Evolutionary conservation across 1,140 invertebrate genomes (phyloP).

Genomic region (Drosophila rufa): DNA sequence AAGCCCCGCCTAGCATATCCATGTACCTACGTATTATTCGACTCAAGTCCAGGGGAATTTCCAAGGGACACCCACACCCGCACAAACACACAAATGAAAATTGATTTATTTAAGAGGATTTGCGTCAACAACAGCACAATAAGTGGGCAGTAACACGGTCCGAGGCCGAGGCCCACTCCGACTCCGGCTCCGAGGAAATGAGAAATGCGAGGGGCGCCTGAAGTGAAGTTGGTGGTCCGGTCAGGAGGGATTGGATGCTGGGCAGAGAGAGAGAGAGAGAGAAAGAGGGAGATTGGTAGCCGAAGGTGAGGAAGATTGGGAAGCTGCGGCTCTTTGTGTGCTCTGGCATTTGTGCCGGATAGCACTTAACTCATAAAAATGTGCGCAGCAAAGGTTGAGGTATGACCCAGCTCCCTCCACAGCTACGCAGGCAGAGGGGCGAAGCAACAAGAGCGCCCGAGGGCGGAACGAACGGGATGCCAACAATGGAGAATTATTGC

Average conservation of each 20-base stretch:
- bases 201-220: constrained; percentile 9
- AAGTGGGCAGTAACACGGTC: constrained; percentile 76
- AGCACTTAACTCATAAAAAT: constrained; percentile 83
- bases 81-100: constrained; percentile 77
- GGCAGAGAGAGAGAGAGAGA: too few relatives aligned
- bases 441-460: constrained; percentile 60
- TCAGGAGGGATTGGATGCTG: too few relatives aligned
- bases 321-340: constrained; percentile 16
- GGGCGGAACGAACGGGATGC: constrained; percentile 44
- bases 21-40: constrained; percentile 51
- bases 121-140: constrained; percentile 83
- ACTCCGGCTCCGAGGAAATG: constrained; percentile 9
- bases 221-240: neutral
- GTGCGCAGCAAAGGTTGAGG: constrained; percentile 57
- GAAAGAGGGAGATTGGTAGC: neutral
- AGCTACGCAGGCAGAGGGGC: neutral
- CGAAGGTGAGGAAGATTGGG: constrained; percentile 50
- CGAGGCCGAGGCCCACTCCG: constrained; percentile 19
- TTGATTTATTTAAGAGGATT: constrained; percentile 84
- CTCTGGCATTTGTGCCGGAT: constrained; percentile 60
- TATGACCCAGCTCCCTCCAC: neutral
- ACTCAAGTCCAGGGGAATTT: constrained; percentile 58
- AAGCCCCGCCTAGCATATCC: neutral
- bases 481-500: constrained; percentile 78
- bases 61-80: constrained; percentile 10